These are phyloP conservation scores for Macrophya annulata DNA, from an alignment of 2,888 invertebrate genomes.

Conservation along the genomic window DNA sequence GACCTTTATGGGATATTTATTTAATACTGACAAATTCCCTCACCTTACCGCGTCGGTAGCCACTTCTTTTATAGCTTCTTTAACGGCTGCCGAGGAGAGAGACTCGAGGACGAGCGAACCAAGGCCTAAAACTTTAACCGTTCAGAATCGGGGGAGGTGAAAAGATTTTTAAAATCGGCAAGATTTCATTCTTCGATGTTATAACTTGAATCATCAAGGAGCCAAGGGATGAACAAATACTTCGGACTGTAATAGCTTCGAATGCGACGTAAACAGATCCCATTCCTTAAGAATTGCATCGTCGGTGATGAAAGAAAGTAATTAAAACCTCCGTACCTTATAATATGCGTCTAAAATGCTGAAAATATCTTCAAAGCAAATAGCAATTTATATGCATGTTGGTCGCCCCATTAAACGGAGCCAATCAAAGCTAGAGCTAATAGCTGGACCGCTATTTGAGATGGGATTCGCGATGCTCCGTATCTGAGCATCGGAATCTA, in stretches of 20 bases:
- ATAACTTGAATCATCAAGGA: neutral
- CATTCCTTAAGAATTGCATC: neutral
- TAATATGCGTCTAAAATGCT: conserved; percentile 63
- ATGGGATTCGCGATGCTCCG: conserved; percentile 72
- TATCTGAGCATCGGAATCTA: conserved; percentile 77
- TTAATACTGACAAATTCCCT: conserved; percentile 79
- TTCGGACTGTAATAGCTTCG: neutral
- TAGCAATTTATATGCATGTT: conserved; percentile 78
- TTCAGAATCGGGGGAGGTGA: conserved; percentile 25
- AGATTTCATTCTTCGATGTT: neutral
- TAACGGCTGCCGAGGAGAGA: conserved; percentile 66
- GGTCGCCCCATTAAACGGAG: conserved; percentile 77
- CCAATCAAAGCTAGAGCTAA: conserved; percentile 78
- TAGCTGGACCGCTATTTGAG: conserved; percentile 72
- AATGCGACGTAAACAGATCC: conserved; percentile 1
- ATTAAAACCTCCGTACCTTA: conserved; percentile 20
- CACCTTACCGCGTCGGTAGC: conserved; percentile 61
- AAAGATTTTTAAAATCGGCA: conserved; percentile 41
- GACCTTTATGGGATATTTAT: conserved; percentile 79
- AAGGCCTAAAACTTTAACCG: conserved; percentile 46
- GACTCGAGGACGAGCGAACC: conserved; percentile 61
- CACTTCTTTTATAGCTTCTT: conserved; percentile 74
- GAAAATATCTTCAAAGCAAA: conserved; percentile 77
- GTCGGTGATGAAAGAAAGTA: conserved; percentile 12
- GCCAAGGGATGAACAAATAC: neutral